Evolutionary conservation across 1,140 invertebrate genomes (phyloP).

Genomic region (Penaeus indicus): DNA sequence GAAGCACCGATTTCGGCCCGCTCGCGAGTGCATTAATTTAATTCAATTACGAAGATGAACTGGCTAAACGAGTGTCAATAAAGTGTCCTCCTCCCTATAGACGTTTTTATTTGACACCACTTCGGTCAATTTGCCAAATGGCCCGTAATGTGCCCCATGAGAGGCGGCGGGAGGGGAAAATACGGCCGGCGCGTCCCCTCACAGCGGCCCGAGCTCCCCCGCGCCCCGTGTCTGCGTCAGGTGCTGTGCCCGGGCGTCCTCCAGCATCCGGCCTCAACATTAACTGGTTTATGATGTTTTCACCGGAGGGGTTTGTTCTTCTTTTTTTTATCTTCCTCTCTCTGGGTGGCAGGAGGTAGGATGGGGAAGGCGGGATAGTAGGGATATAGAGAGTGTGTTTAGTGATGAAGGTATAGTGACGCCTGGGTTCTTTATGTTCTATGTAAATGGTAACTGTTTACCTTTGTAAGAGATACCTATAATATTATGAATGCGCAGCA

Average conservation of each 20-base stretch:
- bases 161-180: constrained; percentile 31
- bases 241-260: background rate
- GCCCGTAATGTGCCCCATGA: constrained; percentile 55
- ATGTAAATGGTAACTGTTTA: too few species aligned
- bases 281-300: too few species aligned
- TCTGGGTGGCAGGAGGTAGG: too few species aligned
- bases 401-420: too few species aligned
- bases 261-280: too few species aligned
- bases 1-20: constrained; percentile 43
- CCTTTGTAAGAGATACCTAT: too few species aligned
- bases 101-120: constrained; percentile 64
- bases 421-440: too few species aligned
- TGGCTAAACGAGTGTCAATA: constrained; percentile 60
- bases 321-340: too few species aligned
- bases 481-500: too few species aligned
- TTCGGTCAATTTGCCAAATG: constrained; percentile 64
- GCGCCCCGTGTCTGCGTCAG: constrained; percentile 15
- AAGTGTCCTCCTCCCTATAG: constrained; percentile 50
- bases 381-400: too few species aligned
- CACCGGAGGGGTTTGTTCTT: too few species aligned
- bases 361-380: too few species aligned
- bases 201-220: background rate
- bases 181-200: background rate
- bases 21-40: constrained; percentile 61
- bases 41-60: constrained; percentile 61